phyloP scores from a whole-genome alignment of 30 jellyfish, hydroid and myxozoan species.

The Mastigias papua region DNA sequence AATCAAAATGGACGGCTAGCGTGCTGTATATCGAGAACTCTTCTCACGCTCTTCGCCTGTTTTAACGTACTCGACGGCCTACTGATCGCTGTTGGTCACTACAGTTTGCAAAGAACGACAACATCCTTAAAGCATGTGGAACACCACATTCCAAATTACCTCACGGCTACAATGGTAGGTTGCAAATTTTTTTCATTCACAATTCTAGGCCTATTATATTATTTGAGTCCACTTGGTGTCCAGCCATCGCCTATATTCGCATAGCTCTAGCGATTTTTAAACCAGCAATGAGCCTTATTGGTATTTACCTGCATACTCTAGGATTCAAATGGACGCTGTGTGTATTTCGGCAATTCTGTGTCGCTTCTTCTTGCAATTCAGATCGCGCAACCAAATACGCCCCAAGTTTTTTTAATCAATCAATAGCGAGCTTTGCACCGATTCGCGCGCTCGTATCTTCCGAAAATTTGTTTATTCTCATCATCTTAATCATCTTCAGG shows the following conservation, averaged over 20 bases:
- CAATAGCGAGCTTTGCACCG: too few relatives aligned
- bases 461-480: too few relatives aligned
- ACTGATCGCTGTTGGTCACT: slow-evolving; percentile 65
- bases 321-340: too few relatives aligned
- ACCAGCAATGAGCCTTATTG: background rate
- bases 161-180: slow-evolving; percentile 58
- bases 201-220: background rate
- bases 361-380: too few relatives aligned
- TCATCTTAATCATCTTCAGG: too few relatives aligned
- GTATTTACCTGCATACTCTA: too few relatives aligned
- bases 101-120: slow-evolving; percentile 59
- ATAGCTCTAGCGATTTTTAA: background rate
- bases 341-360: too few relatives aligned
- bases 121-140: slow-evolving; percentile 53
- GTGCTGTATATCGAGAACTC: slow-evolving; percentile 12
- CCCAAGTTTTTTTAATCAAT: too few relatives aligned
- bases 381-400: too few relatives aligned
- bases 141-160: slow-evolving; percentile 48
- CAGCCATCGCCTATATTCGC: background rate
- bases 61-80: slow-evolving; percentile 36
- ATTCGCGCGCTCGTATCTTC: too few relatives aligned
- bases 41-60: slow-evolving; percentile 6
- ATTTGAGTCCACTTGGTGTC: background rate
- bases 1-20: background rate
- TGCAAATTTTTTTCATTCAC: background rate